Evolutionary conservation across 30 jellyfish, hydroid and myxozoan species (phyloP), one percentile per base, ranked within the genome.

Genomic region (Turritopsis rubra): DNA sequence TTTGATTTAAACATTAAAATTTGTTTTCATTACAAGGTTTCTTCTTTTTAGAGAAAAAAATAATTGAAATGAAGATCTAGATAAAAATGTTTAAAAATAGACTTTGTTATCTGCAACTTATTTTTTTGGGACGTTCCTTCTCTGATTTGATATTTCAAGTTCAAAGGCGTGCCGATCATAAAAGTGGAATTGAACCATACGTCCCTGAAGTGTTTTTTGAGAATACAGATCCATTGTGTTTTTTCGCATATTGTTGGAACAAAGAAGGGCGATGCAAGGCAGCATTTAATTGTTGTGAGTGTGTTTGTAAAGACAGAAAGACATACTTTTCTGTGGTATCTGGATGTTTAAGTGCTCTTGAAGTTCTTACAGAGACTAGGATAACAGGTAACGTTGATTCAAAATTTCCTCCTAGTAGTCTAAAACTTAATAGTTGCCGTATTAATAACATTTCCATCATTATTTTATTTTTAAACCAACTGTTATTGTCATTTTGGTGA

Each of bases 211-310:
- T n/a, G 28, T 68, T 7, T 68, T 68, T 68, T 19, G 77, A 23
- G 30, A 68, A 68, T 27, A 68, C 28, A 7, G 30, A 68, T 68
- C 8, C 77, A 41, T 41, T 41, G 60, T 41, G 60, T 41, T 41
- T 41, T 41, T 68, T 68, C 30, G 8, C 77, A 1, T 68, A 68
- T 27, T 68, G 77, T 19, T 68, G 77, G 77, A 27, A 68, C 19
- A 23, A 27, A 0, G 21, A 17, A 68, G 77, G 77, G 21, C 28
- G 30, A 68, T 68, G 77, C 77, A 68, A n/a, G 21, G 16, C 28
- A 68, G 28, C 21, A 7, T 68, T n/a, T 27, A 23, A 68, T n/a
- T 68, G 77, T 68, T 68, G 77, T 68, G 77, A 68, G 19, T 68
- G 77, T 68, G 31, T n/a, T n/a, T 68, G 77, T 22, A 68, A 19